A percentile compares a stretch with the other conserved stretches of the same genome.
phyloP scores from a whole-genome alignment of 2,113 vertebrate genomes.

The Psittacus erithacus region DNA sequence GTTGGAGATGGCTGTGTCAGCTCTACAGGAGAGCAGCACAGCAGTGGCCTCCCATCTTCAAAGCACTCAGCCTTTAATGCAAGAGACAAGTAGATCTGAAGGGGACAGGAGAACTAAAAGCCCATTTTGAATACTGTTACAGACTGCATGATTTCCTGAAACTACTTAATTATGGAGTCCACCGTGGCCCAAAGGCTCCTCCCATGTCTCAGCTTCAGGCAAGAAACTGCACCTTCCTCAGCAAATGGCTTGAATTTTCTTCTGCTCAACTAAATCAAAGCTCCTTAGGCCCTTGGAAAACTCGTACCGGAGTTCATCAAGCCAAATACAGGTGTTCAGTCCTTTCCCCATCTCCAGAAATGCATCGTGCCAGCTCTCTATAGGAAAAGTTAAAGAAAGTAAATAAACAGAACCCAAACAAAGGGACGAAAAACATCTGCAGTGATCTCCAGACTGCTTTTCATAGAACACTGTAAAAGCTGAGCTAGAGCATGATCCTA shows the following conservation, averaged over 20 bases:
- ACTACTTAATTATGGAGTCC: not conserved
- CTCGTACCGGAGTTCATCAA: not conserved
- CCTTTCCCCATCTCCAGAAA: not conserved
- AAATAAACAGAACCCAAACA: not conserved
- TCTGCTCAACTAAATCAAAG: not conserved
- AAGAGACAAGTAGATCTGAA: not conserved
- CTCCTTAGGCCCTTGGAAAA: not conserved
- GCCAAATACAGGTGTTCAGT: not conserved
- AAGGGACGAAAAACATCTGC: not conserved
- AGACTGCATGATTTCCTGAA: not conserved
- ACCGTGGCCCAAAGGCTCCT: not conserved
- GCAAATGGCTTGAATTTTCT: not conserved
- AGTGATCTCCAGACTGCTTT: not conserved
- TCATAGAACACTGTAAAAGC: not conserved
- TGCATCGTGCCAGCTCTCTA: not conserved
- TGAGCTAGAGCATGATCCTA: not conserved
- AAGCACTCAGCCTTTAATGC: not conserved
- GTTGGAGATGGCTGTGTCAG: not conserved
- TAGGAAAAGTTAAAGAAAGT: not conserved
- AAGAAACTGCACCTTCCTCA: not conserved
- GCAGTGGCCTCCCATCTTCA: not conserved
- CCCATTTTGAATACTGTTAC: not conserved
- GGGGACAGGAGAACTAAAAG: not conserved
- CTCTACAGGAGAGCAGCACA: not conserved
- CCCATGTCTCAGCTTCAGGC: not conserved